Percentiles rank a stretch among this genome's conserved stretches.
Evolutionary conservation across 2,797 vertebrate genomes (phyloP).

Genomic region (Vireo griseus): DNA sequence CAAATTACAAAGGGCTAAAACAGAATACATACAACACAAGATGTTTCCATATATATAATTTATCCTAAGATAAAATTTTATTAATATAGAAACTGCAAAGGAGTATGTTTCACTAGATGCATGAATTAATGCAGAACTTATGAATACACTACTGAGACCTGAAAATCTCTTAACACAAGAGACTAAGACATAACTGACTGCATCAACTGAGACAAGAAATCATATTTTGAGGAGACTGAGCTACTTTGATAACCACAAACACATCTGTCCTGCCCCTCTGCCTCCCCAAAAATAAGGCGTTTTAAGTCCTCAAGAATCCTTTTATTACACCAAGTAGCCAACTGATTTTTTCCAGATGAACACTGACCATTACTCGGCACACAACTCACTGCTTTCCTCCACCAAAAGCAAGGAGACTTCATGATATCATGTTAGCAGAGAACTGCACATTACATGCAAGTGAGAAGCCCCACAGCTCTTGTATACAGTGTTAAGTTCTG

Average conservation of each 20-base stretch:
- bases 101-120: not conserved
- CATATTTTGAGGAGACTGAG: not conserved
- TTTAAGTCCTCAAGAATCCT: not conserved
- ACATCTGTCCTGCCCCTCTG: not conserved
- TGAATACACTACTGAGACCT: not conserved
- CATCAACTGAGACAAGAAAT: not conserved
- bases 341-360: not conserved
- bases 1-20: not conserved
- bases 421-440: not conserved
- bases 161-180: not conserved
- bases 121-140: not conserved
- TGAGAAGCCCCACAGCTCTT: not conserved
- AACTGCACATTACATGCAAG: not conserved
- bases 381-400: not conserved
- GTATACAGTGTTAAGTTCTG: not conserved
- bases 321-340: not conserved
- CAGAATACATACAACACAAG: not conserved
- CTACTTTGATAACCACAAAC: not conserved
- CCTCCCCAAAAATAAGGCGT: not conserved
- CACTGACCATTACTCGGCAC: fast-evolving
- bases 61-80: not conserved
- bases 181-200: not conserved
- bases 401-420: not conserved
- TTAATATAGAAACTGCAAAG: not conserved
- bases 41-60: not conserved